These are phyloP conservation scores for Ramphastos sulfuratus DNA, from an alignment of 2,113 vertebrate species.

Conservation along the genomic window DNA sequence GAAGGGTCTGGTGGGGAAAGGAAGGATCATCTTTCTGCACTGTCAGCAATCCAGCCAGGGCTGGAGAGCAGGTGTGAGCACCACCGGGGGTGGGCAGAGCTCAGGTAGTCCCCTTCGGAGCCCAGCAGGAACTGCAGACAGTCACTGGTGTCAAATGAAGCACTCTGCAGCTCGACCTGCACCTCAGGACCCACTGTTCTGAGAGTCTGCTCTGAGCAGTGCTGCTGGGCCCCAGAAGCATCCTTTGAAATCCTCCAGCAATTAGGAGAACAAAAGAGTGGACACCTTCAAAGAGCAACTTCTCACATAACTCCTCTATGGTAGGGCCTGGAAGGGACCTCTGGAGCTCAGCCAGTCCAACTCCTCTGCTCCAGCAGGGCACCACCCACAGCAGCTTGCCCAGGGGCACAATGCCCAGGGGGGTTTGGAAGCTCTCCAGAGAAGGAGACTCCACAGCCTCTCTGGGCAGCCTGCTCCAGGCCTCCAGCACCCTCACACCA, in stretches of 20 bases:
- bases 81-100: neutral
- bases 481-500: too few relatives aligned
- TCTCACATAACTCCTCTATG: neutral
- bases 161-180: neutral
- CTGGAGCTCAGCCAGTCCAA: too few relatives aligned
- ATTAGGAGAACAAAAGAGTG: neutral
- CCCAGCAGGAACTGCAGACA: neutral
- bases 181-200: neutral
- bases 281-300: neutral
- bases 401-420: too few relatives aligned
- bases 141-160: neutral
- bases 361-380: too few relatives aligned
- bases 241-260: neutral
- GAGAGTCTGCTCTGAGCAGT: neutral
- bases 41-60: constrained; percentile 14
- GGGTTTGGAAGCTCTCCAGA: too few relatives aligned
- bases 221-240: neutral
- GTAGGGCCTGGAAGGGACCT: too few relatives aligned
- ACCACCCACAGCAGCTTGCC: too few relatives aligned
- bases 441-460: too few relatives aligned
- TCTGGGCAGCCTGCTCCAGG: too few relatives aligned
- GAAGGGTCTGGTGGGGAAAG: constrained; percentile 33
- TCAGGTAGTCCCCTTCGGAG: neutral
- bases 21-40: neutral
- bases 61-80: constrained; percentile 28